phyloP scores from a whole-genome alignment of 2,888 invertebrate genomes.

The Arge pagana region DNA sequence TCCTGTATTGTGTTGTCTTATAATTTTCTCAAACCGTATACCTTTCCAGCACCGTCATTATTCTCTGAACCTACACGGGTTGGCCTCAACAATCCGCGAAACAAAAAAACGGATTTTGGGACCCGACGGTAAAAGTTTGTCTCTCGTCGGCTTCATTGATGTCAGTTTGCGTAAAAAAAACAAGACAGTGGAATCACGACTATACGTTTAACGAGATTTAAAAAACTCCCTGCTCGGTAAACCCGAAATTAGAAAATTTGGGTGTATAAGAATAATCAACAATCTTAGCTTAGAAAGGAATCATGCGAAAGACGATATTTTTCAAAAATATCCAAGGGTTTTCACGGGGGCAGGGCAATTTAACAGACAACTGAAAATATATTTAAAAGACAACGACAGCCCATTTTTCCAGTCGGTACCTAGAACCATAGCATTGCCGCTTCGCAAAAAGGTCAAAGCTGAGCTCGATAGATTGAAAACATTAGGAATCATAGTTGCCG shows the following conservation, averaged over 20 bases:
- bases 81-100: no score
- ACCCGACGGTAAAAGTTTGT: conserved; percentile 26
- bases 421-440: conserved; percentile 43
- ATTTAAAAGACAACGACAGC: conserved; percentile 34
- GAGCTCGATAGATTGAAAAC: conserved; percentile 41
- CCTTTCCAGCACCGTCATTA: no score
- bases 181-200: no score
- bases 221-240: conserved; percentile 30
- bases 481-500: conserved; percentile 39
- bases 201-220: no score
- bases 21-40: no score
- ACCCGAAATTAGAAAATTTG: conserved; percentile 27
- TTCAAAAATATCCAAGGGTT: conserved; percentile 26
- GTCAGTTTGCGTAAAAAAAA: no score
- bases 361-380: conserved; percentile 34
- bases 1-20: no score
- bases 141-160: no score
- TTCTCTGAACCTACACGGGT: no score
- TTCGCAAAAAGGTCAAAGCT: conserved; percentile 39
- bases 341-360: conserved; percentile 36
- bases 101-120: conserved; percentile 21
- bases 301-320: no score
- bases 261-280: conserved; percentile 26
- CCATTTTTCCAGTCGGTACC: conserved; percentile 41
- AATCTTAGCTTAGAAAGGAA: not conserved